These are phyloP conservation scores for Sinella curviseta DNA, from an alignment of 1,140 invertebrate genomes.

Conservation along the genomic window DNA sequence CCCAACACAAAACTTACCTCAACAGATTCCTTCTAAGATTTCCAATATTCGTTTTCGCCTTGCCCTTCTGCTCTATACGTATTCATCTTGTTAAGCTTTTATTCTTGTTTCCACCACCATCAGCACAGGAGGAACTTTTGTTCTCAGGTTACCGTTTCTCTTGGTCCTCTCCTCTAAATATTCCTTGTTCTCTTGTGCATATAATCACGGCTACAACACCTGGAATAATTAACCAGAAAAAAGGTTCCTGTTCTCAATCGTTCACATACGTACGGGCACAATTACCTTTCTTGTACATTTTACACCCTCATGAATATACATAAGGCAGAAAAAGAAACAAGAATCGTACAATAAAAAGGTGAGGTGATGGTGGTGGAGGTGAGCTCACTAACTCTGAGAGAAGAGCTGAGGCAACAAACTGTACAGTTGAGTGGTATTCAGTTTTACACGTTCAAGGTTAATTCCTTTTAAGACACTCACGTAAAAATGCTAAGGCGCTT, in stretches of 20 bases:
- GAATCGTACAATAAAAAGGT: not conserved
- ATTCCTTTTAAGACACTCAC: constrained; percentile 45
- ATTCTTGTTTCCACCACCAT: not conserved
- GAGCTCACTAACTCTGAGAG: not conserved
- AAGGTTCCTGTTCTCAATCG: constrained; percentile 36
- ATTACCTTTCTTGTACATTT: not conserved
- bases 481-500: not conserved
- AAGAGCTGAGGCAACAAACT: not conserved
- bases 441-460: constrained; percentile 43
- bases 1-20: not conserved
- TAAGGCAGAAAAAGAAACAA: not conserved
- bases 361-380: not conserved
- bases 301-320: constrained; percentile 24
- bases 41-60: not conserved
- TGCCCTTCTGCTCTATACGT: not conserved
- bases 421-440: not conserved
- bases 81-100: not conserved
- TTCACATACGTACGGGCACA: not conserved
- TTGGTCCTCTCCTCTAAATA: not conserved
- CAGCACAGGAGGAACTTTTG: not conserved
- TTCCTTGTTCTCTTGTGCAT: not conserved
- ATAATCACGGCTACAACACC: constrained; percentile 41
- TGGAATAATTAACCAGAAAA: constrained; percentile 49
- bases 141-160: not conserved
- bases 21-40: not conserved